These are phyloP conservation scores for Plumapathes pennacea DNA, from an alignment of 92 coral and sea anemone genomes.

Conservation along the genomic window DNA sequence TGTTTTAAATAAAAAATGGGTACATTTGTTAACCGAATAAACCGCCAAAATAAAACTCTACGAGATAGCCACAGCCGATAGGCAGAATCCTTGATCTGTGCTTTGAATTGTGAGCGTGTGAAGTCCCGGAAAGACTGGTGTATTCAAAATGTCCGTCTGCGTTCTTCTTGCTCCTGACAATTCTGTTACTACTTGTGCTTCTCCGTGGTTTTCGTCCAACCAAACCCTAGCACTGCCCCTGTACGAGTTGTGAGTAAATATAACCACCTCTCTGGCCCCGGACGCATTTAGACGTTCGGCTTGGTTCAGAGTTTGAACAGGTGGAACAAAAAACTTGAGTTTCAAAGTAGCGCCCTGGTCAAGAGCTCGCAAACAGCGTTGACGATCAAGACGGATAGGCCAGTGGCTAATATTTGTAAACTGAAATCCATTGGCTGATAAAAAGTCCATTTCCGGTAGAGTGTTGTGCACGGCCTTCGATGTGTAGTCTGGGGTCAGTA, in stretches of 20 bases:
- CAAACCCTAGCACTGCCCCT: conserved; percentile 84
- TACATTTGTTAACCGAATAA: no score
- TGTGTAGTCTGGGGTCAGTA: conserved; percentile 81
- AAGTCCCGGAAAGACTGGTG: conserved; percentile 61
- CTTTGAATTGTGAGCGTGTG: conserved; percentile 69
- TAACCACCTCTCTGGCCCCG: conserved; percentile 58
- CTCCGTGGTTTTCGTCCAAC: conserved; percentile 59
- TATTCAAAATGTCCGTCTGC: conserved; percentile 60
- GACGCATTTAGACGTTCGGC: not conserved
- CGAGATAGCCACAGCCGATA: conserved; percentile 80
- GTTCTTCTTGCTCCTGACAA: conserved; percentile 73
- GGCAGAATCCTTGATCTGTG: conserved; percentile 75
- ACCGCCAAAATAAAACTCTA: no score
- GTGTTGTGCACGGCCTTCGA: conserved; percentile 47
- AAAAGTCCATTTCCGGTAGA: conserved; percentile 66
- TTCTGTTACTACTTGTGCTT: conserved; percentile 42
- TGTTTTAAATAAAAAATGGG: no score
- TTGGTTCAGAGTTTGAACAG: conserved; percentile 8
- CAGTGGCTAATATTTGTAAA: conserved; percentile 82
- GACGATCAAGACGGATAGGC: conserved; percentile 90
- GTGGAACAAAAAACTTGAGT: conserved; percentile 62
- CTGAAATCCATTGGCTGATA: conserved; percentile 74
- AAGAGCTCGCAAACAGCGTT: conserved; percentile 79
- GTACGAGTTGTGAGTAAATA: conserved; percentile 80
- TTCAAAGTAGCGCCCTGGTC: conserved; percentile 68